Evolutionary conservation across 2,888 invertebrate genomes (phyloP).

Genomic region (Piscicola geometra): DNA sequence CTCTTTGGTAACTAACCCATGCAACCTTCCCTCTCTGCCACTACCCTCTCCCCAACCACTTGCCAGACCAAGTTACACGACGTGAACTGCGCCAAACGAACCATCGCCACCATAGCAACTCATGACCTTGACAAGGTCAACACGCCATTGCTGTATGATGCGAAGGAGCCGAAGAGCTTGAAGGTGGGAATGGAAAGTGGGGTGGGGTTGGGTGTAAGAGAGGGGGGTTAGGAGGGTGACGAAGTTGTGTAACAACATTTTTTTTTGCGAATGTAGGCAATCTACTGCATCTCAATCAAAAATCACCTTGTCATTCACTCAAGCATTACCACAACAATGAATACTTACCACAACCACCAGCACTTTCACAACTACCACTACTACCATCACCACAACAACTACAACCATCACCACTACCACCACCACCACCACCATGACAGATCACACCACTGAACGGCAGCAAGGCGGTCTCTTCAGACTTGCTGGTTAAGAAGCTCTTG

Average conservation of each 20-base stretch:
- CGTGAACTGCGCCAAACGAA: conserved; percentile 71
- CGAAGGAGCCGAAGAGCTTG: conserved; percentile 64
- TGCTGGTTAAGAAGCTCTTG: conserved; percentile 67
- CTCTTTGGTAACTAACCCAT: background rate
- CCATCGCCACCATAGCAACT: conserved; percentile 74
- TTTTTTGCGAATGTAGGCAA: too few species aligned
- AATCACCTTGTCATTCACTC: too few species aligned
- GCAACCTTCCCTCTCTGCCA: background rate
- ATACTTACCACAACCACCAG: too few species aligned
- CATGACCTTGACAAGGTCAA: conserved; percentile 70
- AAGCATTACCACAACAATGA: too few species aligned
- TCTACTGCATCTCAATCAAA: too few species aligned
- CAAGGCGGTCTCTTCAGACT: conserved; percentile 64
- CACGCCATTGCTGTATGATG: conserved; percentile 65
- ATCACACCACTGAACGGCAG: conserved; percentile 63
- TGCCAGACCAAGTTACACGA: conserved; percentile 64
- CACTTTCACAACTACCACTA: too few species aligned
- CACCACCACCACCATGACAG: conserved; percentile 24
- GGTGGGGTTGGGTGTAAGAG: too few species aligned
- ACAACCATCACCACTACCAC: background rate
- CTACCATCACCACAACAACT: too few species aligned
- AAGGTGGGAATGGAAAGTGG: conserved; percentile 58
- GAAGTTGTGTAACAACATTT: too few species aligned
- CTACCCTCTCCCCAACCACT: background rate
- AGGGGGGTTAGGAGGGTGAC: too few species aligned